Conservation (phyloP, 2,888 invertebrate species). For the Ecdyonurus torrentis region DNA sequence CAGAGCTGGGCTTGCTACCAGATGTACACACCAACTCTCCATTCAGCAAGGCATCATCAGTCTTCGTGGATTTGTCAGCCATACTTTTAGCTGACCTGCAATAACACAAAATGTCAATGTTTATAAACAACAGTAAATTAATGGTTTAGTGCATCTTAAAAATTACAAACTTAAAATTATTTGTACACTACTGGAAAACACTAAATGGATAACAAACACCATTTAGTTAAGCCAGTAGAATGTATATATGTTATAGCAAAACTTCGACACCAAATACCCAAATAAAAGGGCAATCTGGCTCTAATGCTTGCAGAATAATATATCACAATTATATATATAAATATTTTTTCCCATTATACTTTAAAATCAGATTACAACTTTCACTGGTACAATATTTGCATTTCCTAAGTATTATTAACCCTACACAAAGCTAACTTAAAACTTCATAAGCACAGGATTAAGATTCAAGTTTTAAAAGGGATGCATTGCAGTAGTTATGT, state of each 20-base stretch:
- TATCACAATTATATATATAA: too few relatives aligned
- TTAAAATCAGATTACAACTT: too few relatives aligned
- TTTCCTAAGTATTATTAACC: too few relatives aligned
- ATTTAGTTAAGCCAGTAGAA: not conserved
- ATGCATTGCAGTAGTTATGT: too few relatives aligned
- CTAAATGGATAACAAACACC: too few relatives aligned
- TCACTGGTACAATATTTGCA: too few relatives aligned
- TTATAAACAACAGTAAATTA: constrained; percentile 1
- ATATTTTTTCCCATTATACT: too few relatives aligned
- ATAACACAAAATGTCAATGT: constrained; percentile 8
- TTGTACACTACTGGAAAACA: not conserved
- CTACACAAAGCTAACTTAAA: too few relatives aligned
- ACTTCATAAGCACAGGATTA: too few relatives aligned
- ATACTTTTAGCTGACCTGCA: constrained; percentile 26
- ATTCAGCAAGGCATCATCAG: constrained; percentile 31
- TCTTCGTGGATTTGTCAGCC: constrained; percentile 55
- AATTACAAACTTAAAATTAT: not conserved
- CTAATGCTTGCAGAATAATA: not conserved
- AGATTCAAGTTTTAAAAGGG: too few relatives aligned
- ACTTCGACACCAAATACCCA: not conserved
- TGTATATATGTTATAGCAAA: not conserved
- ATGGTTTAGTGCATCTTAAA: not conserved
- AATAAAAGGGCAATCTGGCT: not conserved
- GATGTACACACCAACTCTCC: constrained; percentile 15
- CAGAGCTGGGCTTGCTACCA: not conserved